These are phyloP conservation scores for Nymphalis c-album DNA, from an alignment of 2,888 invertebrate genomes.

Conservation along the genomic window DNA sequence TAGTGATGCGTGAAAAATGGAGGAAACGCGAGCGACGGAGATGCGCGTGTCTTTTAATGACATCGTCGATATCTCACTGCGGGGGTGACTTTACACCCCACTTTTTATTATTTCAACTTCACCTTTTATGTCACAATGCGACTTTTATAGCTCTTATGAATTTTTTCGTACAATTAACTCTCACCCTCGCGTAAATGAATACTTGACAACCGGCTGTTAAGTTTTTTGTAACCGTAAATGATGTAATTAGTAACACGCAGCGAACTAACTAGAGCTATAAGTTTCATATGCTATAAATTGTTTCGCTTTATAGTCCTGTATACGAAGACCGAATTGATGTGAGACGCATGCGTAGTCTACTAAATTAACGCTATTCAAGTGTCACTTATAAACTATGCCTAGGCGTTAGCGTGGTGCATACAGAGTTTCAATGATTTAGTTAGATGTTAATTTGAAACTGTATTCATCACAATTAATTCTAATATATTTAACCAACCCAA, in stretches of 20 bases:
- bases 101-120: slow-evolving; percentile 70
- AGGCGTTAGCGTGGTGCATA: slow-evolving; percentile 15
- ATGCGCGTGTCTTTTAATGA: slow-evolving; percentile 59
- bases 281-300: slow-evolving; percentile 31
- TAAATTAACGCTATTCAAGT: slow-evolving; percentile 35
- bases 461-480: slow-evolving; percentile 2
- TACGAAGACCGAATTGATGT: slow-evolving; percentile 18
- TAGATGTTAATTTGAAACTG: slow-evolving; percentile 13
- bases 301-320: slow-evolving; percentile 21
- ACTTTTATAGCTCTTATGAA: slow-evolving; percentile 73
- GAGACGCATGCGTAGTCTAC: slow-evolving; percentile 20
- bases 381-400: slow-evolving; percentile 23
- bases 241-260: slow-evolving; percentile 52
- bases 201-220: slow-evolving; percentile 56
- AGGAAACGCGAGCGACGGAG: slow-evolving; percentile 44
- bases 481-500: neutral
- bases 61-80: slow-evolving; percentile 51
- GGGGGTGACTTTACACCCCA: slow-evolving; percentile 56
- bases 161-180: slow-evolving; percentile 74
- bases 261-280: slow-evolving; percentile 22
- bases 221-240: slow-evolving; percentile 65
- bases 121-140: slow-evolving; percentile 71
- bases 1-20: slow-evolving; percentile 58
- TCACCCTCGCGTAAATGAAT: slow-evolving; percentile 57
- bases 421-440: slow-evolving; percentile 19